Conservation (phyloP, 1,140 invertebrate species). For the Rhopalosiphum maidis region DNA sequence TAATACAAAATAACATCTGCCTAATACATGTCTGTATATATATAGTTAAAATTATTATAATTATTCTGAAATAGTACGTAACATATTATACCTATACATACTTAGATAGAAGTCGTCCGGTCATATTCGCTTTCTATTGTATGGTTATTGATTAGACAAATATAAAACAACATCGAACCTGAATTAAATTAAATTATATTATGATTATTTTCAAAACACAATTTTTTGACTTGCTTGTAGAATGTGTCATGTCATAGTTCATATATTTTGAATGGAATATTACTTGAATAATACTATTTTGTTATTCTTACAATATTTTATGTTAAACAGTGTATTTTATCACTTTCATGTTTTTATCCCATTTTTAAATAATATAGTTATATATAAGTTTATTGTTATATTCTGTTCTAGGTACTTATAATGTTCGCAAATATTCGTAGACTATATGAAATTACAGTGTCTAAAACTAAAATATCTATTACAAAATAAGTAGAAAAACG, state of each 20-base stretch:
- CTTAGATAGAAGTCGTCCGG: not conserved
- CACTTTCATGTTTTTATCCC: not conserved
- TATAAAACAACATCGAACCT: not conserved
- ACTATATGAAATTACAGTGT: not conserved
- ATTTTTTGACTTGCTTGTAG: not conserved
- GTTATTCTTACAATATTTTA: not conserved
- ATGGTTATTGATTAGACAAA: not conserved
- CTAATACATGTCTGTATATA: not conserved
- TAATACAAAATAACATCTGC: not conserved
- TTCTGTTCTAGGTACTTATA: not conserved
- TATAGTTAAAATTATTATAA: not conserved
- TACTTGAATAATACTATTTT: not conserved
- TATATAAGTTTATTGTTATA: not conserved
- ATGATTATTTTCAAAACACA: not conserved
- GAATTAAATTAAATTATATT: not conserved
- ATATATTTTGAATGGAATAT: not conserved
- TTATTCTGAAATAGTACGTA: not conserved
- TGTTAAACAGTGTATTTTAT: not conserved
- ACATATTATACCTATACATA: not conserved
- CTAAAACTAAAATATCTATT: not conserved
- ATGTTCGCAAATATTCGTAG: not conserved
- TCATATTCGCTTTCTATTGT: not conserved
- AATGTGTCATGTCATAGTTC: not conserved
- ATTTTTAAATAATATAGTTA: not conserved
- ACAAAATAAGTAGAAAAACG: not conserved